phyloP scores from a whole-genome alignment of 2,113 vertebrate species.

The Mystacornis crossleyi region DNA sequence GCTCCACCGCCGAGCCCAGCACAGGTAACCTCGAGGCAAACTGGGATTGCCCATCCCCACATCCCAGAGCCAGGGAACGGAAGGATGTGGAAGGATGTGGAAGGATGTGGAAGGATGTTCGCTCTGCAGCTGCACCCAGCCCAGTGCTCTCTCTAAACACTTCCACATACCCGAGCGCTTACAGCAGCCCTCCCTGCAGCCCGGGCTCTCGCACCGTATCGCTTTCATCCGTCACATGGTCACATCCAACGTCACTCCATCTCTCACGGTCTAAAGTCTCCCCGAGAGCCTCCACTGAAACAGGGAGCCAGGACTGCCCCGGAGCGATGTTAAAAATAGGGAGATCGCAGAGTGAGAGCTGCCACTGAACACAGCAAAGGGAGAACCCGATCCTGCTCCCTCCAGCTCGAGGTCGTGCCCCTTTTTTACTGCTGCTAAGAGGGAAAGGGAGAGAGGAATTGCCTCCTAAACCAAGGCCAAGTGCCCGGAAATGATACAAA shows the following conservation, averaged over 20 bases:
- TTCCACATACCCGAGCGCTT: background rate
- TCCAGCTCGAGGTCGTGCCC: accelerated
- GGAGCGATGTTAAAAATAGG: background rate
- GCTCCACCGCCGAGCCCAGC: background rate
- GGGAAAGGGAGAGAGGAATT: background rate
- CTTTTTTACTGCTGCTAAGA: background rate
- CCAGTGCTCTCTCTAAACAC: background rate
- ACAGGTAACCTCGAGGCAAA: background rate
- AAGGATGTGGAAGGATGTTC: background rate
- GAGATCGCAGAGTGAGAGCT: background rate
- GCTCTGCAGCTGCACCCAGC: background rate
- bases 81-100: background rate
- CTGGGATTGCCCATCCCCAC: background rate
- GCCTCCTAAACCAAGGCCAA: background rate
- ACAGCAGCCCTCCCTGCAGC: background rate
- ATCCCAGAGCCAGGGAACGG: background rate
- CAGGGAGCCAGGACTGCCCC: background rate
- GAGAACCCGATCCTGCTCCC: background rate
- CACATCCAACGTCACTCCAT: background rate
- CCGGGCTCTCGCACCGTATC: background rate
- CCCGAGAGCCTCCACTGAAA: background rate
- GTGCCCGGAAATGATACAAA: accelerated
- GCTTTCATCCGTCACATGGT: background rate
- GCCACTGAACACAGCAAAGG: background rate
- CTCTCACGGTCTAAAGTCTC: background rate